A percentile compares a stretch with the other conserved stretches of the same genome.
Conservation (phyloP, 1,140 invertebrate genomes). For the Neodiprion fabricii region DNA sequence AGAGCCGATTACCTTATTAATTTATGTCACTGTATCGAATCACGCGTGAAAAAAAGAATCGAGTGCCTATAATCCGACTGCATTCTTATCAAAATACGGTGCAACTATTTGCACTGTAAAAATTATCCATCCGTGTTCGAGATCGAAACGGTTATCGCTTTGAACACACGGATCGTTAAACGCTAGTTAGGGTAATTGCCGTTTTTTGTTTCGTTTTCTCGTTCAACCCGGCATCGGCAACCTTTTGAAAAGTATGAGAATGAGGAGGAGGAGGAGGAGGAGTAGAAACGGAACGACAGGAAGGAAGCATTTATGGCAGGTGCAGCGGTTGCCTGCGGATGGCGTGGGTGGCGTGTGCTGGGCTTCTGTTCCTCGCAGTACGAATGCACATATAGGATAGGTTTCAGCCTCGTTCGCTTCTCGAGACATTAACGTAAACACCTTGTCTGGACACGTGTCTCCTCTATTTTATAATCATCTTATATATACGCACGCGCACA, state of each 20-base stretch:
- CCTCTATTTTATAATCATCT: slow-evolving; percentile 1
- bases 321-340: background rate
- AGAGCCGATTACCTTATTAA: no score
- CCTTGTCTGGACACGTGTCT: slow-evolving; percentile 3
- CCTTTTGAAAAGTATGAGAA: no score
- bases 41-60: no score
- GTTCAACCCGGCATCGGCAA: no score
- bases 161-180: background rate
- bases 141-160: background rate
- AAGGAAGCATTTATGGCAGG: slow-evolving; percentile 7
- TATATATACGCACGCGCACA: background rate
- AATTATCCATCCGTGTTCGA: background rate
- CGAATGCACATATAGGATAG: background rate
- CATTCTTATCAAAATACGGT: no score
- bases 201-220: background rate
- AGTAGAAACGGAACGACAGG: background rate
- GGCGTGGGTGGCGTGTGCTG: background rate
- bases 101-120: no score
- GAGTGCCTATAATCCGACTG: no score
- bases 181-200: no score
- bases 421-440: slow-evolving; percentile 4
- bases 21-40: no score
- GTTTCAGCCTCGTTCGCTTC: background rate
- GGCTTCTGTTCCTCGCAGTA: background rate
- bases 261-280: background rate